Base-by-base conservation (phyloP, 2,888 invertebrate species). In the Drosophila meridiana region DNA sequence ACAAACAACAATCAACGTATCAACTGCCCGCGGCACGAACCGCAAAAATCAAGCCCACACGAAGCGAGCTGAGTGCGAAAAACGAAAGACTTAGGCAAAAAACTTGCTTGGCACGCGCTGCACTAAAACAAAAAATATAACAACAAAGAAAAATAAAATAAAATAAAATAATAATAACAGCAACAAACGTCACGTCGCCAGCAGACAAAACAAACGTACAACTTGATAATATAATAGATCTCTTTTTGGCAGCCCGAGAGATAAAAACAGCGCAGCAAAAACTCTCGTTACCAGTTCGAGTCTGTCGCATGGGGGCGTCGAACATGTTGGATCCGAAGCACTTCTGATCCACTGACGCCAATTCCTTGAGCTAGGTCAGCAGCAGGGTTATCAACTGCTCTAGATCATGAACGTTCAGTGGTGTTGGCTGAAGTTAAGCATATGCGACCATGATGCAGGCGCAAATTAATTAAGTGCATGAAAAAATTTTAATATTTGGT, bases 31-130 rank as follows among this genome's bases (percentile, higher is more conserved):
- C 69, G 60, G 67, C 79, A 79, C 79, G 80, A 80, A 73, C 64
- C 69, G 28, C 55, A 82, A 70, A 67, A 79, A 38, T 55, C 28
- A 38, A 43, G 30, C 73, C 69, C 68, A 64, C 70, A 52, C 64
- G 75, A 83, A 68, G 64, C 71, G 59, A 55, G 65, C 68, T 65
- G 69, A 76, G 75, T 70, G 76, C 72, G 77, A 73, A 82, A 80
- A 82, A 81, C 77, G 69, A 81, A 80, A 80, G 80, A 80, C 80
- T 80, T 70, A 78, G 73, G 66, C 80, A 66, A 63, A 60, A 80
- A 80, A 80, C 80, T 81, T 55, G 81, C 78, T 80, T 67, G 81
- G 76, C 81, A 80, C 80, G 80, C 80, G 79, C 79, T 67, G 53
- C 60, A 55, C 36, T 53, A 20, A 36, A 52, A 52, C 59, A 34